These are phyloP conservation scores for Hybos culiciformis DNA, from an alignment of 2,888 invertebrate genomes.

Conservation along the genomic window DNA sequence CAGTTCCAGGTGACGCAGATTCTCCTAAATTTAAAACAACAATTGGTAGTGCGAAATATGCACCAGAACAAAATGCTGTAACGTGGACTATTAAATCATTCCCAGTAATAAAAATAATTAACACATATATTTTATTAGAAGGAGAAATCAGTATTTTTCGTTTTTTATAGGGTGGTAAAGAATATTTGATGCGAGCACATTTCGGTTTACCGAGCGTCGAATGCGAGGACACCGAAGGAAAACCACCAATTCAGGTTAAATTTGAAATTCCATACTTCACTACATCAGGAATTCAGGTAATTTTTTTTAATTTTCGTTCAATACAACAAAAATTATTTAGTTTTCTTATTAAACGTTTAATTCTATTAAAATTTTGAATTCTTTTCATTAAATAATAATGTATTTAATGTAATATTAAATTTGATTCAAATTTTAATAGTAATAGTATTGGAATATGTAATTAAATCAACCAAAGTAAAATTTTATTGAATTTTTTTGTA, in stretches of 20 bases:
- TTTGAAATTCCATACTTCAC: conserved; percentile 99
- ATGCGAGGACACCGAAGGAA: conserved; percentile 87
- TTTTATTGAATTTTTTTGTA: too few relatives aligned
- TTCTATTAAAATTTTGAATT: too few relatives aligned
- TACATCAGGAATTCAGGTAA: conserved; percentile 93
- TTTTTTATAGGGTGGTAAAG: conserved; percentile 68
- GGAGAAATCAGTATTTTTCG: background rate
- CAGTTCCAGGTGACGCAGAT: conserved; percentile 93
- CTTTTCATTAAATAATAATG: too few relatives aligned
- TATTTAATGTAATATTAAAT: too few relatives aligned
- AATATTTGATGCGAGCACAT: conserved; percentile 95
- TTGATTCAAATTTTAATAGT: too few relatives aligned
- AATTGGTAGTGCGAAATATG: conserved; percentile 92
- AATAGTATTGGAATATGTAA: too few relatives aligned
- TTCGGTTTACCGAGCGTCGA: conserved; percentile 94
- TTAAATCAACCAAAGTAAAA: too few relatives aligned
- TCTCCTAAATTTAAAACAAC: conserved; percentile 97
- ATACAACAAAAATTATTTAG: background rate
- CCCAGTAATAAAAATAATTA: conserved; percentile 41
- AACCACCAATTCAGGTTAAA: conserved; percentile 95
- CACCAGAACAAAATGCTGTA: conserved; percentile 91
- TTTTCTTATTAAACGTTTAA: too few relatives aligned
- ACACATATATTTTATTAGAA: background rate
- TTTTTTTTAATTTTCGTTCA: conserved; percentile 11
- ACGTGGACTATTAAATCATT: conserved; percentile 97